Evolutionary conservation across 2,797 vertebrate species (phyloP).

Genomic region (Pyrocephalus nanus): DNA sequence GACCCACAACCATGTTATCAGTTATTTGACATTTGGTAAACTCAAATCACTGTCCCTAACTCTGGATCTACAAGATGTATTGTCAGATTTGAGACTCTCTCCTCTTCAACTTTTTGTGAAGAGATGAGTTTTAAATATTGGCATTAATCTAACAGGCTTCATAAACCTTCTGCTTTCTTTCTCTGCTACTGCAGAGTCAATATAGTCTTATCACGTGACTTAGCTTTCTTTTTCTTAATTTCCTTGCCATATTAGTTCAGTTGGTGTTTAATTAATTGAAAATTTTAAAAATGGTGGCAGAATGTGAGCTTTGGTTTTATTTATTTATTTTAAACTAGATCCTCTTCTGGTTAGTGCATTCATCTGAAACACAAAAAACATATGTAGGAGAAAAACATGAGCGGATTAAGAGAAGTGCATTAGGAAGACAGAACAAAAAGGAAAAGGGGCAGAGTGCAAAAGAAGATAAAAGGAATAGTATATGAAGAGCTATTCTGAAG

Average conservation of each 20-base stretch:
- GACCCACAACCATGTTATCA: not conserved
- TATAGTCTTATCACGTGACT: not conserved
- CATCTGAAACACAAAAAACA: not conserved
- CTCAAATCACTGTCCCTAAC: accelerated
- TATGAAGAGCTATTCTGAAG: constrained; percentile 6
- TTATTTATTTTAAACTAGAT: not conserved
- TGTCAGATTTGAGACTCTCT: not conserved
- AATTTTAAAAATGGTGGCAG: not conserved
- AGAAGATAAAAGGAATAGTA: constrained; percentile 8
- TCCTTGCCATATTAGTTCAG: not conserved
- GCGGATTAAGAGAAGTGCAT: not conserved
- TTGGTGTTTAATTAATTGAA: not conserved
- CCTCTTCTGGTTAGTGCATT: not conserved
- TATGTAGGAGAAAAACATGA: accelerated
- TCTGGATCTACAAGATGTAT: not conserved
- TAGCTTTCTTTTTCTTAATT: not conserved
- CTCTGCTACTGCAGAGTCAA: not conserved
- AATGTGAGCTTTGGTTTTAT: not conserved
- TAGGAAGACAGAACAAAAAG: not conserved
- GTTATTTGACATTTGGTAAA: not conserved
- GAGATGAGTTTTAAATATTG: not conserved
- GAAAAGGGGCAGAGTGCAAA: not conserved
- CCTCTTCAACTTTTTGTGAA: not conserved
- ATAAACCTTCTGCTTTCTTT: not conserved
- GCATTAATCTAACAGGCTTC: not conserved